Percentiles rank a stretch among this genome's conserved stretches.
Conservation (phyloP, 2,797 vertebrate genomes). For the Lepus townsendii region DNA sequence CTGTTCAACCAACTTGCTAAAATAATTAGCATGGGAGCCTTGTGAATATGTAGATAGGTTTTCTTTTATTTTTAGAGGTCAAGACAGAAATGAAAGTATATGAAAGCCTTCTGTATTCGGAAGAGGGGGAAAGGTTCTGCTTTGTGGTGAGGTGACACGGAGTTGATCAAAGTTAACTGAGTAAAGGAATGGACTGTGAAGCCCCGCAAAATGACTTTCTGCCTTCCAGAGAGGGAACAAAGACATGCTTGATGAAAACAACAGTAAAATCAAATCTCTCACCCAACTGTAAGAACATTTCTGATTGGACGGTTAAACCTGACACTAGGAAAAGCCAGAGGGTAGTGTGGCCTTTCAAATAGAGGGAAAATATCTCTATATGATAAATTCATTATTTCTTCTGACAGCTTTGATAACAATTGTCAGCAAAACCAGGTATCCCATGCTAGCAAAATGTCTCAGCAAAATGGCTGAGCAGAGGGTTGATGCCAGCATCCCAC, state of each 20-base stretch:
- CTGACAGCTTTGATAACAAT: neutral
- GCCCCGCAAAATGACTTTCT: neutral
- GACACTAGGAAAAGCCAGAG: neutral
- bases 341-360: neutral
- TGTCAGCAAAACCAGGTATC: neutral
- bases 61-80: slow-evolving; percentile 11
- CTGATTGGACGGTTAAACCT: neutral
- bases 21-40: slow-evolving; percentile 37
- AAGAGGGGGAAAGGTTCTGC: neutral
- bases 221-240: neutral
- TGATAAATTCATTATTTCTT: neutral
- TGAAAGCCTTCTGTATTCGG: slow-evolving; percentile 1
- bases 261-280: neutral
- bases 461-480: neutral
- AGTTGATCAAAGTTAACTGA: slow-evolving; percentile 13
- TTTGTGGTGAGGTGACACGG: neutral
- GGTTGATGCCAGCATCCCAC: too few relatives aligned
- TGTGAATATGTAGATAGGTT: neutral
- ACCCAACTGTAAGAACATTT: neutral
- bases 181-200: neutral
- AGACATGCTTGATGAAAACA: neutral
- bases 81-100: neutral
- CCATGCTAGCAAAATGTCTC: neutral
- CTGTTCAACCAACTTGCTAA: neutral
- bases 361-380: neutral